phyloP scores from a whole-genome alignment of 2,113 vertebrate genomes.

The Perccottus glenii region DNA sequence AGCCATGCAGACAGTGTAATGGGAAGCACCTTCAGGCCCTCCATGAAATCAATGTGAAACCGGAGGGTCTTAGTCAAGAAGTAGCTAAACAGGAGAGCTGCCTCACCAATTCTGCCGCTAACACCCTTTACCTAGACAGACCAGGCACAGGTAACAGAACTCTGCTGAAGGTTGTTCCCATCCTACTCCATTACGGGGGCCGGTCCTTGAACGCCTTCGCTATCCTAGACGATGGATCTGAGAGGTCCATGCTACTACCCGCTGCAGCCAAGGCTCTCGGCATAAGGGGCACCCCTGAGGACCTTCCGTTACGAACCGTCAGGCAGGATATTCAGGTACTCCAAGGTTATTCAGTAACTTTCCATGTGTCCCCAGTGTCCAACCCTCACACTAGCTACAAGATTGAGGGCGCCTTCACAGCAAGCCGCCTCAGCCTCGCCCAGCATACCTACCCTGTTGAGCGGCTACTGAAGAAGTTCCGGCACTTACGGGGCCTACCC shows the following conservation, averaged over 20 bases:
- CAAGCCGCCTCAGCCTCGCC: background rate
- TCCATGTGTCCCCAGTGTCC: background rate
- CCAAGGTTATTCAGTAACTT: background rate
- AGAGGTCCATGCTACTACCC: slow-evolving; percentile 21
- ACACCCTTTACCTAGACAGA: background rate
- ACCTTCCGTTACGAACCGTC: background rate
- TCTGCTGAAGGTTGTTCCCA: slow-evolving; percentile 10
- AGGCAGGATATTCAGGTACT: background rate
- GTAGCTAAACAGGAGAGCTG: background rate
- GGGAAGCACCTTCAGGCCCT: background rate
- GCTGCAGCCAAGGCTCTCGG: background rate
- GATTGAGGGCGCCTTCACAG: slow-evolving; percentile 16
- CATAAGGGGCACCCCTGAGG: background rate
- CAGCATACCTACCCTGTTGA: background rate
- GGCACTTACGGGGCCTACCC: background rate
- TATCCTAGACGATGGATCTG: slow-evolving; percentile 14
- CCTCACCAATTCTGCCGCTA: background rate
- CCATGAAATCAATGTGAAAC: background rate
- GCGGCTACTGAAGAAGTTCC: background rate
- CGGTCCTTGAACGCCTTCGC: background rate
- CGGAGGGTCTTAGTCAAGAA: background rate
- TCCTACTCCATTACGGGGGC: background rate
- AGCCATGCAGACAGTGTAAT: background rate
- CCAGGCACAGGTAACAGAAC: background rate
- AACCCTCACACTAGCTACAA: background rate